Percentiles rank a stretch among this genome's conserved stretches.
These are phyloP conservation scores for Paedocypris sp. DNA, from an alignment of 2,113 vertebrate species.

Conservation along the genomic window DNA sequence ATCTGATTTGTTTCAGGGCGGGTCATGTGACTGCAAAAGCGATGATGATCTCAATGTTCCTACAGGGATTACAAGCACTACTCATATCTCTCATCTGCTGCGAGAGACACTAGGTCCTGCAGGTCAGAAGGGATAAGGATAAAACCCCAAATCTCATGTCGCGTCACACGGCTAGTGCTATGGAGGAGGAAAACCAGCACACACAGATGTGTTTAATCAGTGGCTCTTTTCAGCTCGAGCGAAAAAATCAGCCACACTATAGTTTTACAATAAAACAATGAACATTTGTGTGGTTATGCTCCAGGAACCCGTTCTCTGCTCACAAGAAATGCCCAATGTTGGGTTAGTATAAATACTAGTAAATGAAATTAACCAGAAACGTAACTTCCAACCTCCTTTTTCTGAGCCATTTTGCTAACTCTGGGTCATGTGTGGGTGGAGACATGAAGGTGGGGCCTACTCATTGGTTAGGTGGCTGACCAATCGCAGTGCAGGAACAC, in stretches of 20 bases:
- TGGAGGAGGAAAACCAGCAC: not conserved
- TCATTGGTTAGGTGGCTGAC: too few relatives aligned
- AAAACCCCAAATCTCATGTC: not conserved
- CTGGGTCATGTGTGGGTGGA: too few relatives aligned
- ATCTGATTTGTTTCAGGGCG: slow-evolving; percentile 3
- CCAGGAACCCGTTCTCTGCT: too few relatives aligned
- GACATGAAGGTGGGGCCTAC: too few relatives aligned
- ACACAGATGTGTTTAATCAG: not conserved
- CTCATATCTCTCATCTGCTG: slow-evolving; percentile 12
- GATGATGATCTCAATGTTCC: slow-evolving; percentile 24
- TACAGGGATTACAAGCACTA: slow-evolving; percentile 19
- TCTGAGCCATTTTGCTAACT: too few relatives aligned
- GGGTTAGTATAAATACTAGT: too few relatives aligned
- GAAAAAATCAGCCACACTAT: not conserved
- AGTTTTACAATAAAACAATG: too few relatives aligned
- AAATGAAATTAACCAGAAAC: too few relatives aligned
- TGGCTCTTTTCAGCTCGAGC: not conserved
- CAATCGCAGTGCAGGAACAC: too few relatives aligned
- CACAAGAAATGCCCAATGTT: too few relatives aligned
- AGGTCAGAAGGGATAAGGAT: slow-evolving; percentile 15
- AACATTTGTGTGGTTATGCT: too few relatives aligned
- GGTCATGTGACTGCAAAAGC: slow-evolving; percentile 11
- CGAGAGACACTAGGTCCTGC: slow-evolving; percentile 12
- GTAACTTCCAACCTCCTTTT: too few relatives aligned
- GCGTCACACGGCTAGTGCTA: not conserved